Base-by-base conservation (phyloP, 2,888 invertebrate species). In the Amiota communis region DNA sequence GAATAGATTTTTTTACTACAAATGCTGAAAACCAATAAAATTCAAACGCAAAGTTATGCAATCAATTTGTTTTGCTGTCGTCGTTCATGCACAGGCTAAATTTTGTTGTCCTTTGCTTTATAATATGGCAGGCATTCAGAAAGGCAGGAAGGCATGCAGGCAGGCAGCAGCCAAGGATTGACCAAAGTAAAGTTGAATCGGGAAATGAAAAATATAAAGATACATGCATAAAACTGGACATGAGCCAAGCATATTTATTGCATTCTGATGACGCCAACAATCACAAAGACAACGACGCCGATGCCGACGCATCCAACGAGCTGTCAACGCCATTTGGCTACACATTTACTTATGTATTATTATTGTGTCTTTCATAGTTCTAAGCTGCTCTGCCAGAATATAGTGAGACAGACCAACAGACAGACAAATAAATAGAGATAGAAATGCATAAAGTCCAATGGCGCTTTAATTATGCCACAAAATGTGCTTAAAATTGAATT, bases 401-500 rank as follows among this genome's bases (percentile, higher is more conserved):
- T 12, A 13, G n/a, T 47, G 48, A 49, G 12, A 46, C 36, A 63
- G 17, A 67, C 53, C n/a, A 20, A 68, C n/a, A 46, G 48, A 59
- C 69, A 61, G 36, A 17, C 20, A 57, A 20, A 67, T 6, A 15
- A 11, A 53, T 15, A 46, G 51, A 81, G 79, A 80, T 65, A 72
- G 75, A 70, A 17, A 53, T 53, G 67, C 72, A 73, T 75, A 70
- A 78, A 36, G 36, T 36, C 36, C 36, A 36, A 79, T 77, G 71
- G 70, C 71, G 81, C 80, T 82, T 83, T 81, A 82, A 82, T 86
- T 81, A 78, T 81, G 76, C 80, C 81, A 68, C 80, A 78, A 80
- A 78, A 78, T 79, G 77, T 74, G 73, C 77, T 78, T 74, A 69
- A 75, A 78, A 81, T 82, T 84, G 72, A 81, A 82, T 80, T 79